Base-by-base conservation (phyloP, 92 coral and sea anemone species). In the Paramuricea clavata region DNA sequence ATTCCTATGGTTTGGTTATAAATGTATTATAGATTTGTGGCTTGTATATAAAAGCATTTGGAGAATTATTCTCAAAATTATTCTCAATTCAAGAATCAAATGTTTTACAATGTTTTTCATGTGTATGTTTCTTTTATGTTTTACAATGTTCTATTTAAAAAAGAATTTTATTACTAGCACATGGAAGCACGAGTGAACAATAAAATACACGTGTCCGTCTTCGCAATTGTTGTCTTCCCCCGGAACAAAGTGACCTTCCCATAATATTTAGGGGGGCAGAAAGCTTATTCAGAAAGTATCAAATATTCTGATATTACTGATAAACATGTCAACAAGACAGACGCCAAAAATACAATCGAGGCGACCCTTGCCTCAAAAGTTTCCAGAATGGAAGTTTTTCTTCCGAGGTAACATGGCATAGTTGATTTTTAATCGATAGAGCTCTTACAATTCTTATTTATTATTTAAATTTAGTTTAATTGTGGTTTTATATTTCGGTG, bases 341-440 rank as follows among this genome's bases (percentile, higher is more conserved):
- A 72, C 81, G 59, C 81, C 57, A 47, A 2, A 77, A 65, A 70
- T 89, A 50, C 42, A 77, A 56, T 87, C 88, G 83, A 43, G 92
- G 49, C 65, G 74, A 8, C 78, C 92, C 8, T 54, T 89, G 81
- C 81, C 89, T 17, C 85, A 89, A 77, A 75, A 68, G 36, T 52
- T 83, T 65, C 81, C 65, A 43, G 81, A 74, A 74, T 74, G 81
- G 81, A 74, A 74, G n/a, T 52, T 4, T 23, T 74, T 74, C 35
- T 74, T 74, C 21, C 81, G 21, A 26, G 81, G 81, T 74, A 17
- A 21, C 26, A 11, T 33, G 39, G 28, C 5, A 65, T 26, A 31
- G 6, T 12, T 28, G 35, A 27, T 9, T 54, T 65, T 65, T 65
- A 9, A 3, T 26, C 15, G 70, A 4, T n/a, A 57, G 28, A n/a